Base-by-base conservation (phyloP, 2,797 vertebrate genomes). In the Darevskia nairensis region DNA sequence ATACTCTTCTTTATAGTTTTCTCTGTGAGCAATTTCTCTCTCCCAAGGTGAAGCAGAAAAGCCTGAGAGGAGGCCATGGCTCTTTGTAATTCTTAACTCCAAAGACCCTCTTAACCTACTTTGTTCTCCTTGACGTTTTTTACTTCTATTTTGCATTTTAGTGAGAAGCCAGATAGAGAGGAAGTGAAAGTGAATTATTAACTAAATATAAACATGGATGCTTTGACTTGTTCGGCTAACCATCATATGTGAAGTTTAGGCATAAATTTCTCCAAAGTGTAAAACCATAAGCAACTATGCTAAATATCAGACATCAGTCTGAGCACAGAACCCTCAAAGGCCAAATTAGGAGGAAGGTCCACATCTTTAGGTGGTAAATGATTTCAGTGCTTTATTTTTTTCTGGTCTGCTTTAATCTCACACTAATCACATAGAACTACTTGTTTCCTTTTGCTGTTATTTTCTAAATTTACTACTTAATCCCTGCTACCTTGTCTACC, bases 101-200 rank as follows among this genome's bases (percentile, higher is more conserved):
- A 66, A 46, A 85, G 77, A 87, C 21, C 27, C 86, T 29, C 32
- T 85, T 86, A 66, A 32, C 9, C 71, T 86, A 29, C 29, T 90
- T 86, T 89, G 2, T 50, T 91, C 19, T 87, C 8, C 84, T 91
- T 89, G 41, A 29, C 82, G 88, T 79, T 87, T 59, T 85, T 80
- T 1, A 71, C 35, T 64, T 92, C 50, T n/a, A 2, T 90, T 93
- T 89, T 93, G 41, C n/a, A 10, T 92, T 92, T 88, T 84, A 32
- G 2, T 86, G 87, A 84, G 80, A 88, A 32, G 32, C 69, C 66
- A 10, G 44, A 8, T 39, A 3, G 19, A 27, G 3, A 50, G 6
- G n/a, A 29, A 80, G 10, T 78, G 77, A 32, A 86, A 86, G 21
- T 81, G 29, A 89, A 0, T 88, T 91, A 82, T 0, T 90, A 27